Base-by-base conservation (phyloP, 1,140 invertebrate genomes). In the Glomeris maerens region DNA sequence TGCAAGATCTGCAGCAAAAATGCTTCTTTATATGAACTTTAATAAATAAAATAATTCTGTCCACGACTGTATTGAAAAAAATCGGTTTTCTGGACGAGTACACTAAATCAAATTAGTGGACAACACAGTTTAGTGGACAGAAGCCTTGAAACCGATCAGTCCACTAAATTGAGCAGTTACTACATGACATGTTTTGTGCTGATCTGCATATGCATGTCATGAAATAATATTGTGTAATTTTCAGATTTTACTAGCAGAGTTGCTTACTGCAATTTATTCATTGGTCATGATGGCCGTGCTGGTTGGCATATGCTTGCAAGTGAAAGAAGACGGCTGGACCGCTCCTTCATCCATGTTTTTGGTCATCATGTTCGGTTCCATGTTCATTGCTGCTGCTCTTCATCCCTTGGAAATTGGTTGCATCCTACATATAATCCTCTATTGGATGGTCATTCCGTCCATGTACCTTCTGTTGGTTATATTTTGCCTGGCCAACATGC, bases 201-300 rank as follows among this genome's bases (percentile, higher is more conserved):
- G n/a, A n/a, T n/a, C n/a, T n/a, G n/a, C n/a, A n/a, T n/a, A n/a
- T n/a, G n/a, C n/a, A n/a, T n/a, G n/a, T n/a, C n/a, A n/a, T n/a
- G n/a, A n/a, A n/a, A n/a, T n/a, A n/a, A n/a, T n/a, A n/a, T n/a
- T n/a, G n/a, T n/a, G n/a, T n/a, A n/a, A n/a, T 42, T 54, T 46
- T 22, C 59, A 67, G 59, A 66, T 76, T 13, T 57, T 64, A 3
- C 61, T 71, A n/a, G 75, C 72, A 5, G 72, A 71, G 47, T 58
- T 74, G 4, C 59, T 74, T 52, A 74, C 69, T 36, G 66, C 72
- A 23, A 52, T 65, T 1, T 78, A 77, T 54, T 70, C 73, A 2
- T 63, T 78, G 23, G 55, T 77, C 3, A 78, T 76, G 75, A 67
- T 75, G 52, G 71, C 75, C 48, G 74, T 76, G 0, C 57, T 76